Evolutionary conservation across 2,113 vertebrate genomes (phyloP).

Genomic region (Charadrius vociferus): DNA sequence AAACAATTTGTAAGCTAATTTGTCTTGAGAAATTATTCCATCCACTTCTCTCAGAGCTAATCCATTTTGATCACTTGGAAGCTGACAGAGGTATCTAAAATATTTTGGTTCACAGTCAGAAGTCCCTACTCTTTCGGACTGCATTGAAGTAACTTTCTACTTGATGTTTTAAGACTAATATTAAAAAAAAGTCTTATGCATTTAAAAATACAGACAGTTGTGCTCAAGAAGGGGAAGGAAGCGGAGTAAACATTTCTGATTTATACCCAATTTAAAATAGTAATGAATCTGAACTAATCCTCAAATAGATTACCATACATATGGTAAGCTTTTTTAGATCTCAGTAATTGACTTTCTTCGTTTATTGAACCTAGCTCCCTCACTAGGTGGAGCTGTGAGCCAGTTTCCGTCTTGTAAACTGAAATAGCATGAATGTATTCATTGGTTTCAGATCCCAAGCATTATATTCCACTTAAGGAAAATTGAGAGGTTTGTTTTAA

Average conservation of each 20-base stretch:
- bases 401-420: background rate
- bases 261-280: background rate
- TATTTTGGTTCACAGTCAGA: background rate
- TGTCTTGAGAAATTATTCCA: background rate
- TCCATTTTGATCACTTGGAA: background rate
- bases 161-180: background rate
- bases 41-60: background rate
- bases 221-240: background rate
- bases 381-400: slow-evolving; percentile 68
- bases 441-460: background rate
- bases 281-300: background rate
- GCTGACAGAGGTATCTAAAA: background rate
- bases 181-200: background rate
- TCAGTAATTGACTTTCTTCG: rapidly evolving
- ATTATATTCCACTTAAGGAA: background rate
- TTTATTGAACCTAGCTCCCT: background rate
- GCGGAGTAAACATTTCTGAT: background rate
- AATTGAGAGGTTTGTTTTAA: background rate
- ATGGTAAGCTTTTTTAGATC: background rate
- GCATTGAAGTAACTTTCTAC: background rate
- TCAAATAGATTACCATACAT: rapidly evolving
- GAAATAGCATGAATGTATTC: background rate
- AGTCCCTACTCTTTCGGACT: background rate
- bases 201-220: background rate
- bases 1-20: background rate